Conservation (phyloP, 2,888 invertebrate species). For the Callosobruchus maculatus region DNA sequence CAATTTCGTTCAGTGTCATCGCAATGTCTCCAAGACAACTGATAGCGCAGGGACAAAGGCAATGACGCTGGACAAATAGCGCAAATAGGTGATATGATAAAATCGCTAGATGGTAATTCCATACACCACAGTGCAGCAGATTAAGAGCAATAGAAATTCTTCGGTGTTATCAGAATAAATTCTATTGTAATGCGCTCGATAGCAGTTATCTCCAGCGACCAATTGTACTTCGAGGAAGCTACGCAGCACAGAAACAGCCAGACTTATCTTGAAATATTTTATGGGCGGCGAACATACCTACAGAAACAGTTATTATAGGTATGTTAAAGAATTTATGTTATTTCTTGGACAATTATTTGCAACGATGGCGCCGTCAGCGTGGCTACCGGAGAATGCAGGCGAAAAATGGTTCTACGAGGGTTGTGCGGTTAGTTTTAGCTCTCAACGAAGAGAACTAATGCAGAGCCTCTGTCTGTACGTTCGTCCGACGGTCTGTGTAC, state of each 20-base stretch:
- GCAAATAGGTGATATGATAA: neutral
- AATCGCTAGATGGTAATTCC: neutral
- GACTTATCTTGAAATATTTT: neutral
- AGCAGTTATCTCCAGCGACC: neutral
- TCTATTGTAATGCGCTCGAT: neutral
- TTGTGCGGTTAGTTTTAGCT: too few relatives aligned
- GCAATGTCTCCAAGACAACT: too few relatives aligned
- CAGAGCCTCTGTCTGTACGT: too few relatives aligned
- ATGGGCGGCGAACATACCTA: neutral
- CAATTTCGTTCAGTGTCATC: too few relatives aligned
- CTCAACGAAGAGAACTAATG: too few relatives aligned
- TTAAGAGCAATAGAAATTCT: neutral
- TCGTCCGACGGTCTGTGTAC: too few relatives aligned
- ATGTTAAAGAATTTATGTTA: neutral
- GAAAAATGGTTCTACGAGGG: too few relatives aligned
- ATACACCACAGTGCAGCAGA: neutral
- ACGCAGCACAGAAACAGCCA: neutral
- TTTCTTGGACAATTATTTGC: neutral
- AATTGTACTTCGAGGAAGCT: neutral
- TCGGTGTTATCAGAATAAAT: neutral
- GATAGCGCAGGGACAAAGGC: too few relatives aligned
- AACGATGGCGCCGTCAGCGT: neutral
- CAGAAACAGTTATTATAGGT: neutral
- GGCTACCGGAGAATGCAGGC: too few relatives aligned
- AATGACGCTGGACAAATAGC: neutral